A percentile compares a stretch with the other conserved stretches of the same genome.
These are phyloP conservation scores for Trematocara nigrifrons DNA, from an alignment of 2,113 vertebrate genomes.

Conservation along the genomic window DNA sequence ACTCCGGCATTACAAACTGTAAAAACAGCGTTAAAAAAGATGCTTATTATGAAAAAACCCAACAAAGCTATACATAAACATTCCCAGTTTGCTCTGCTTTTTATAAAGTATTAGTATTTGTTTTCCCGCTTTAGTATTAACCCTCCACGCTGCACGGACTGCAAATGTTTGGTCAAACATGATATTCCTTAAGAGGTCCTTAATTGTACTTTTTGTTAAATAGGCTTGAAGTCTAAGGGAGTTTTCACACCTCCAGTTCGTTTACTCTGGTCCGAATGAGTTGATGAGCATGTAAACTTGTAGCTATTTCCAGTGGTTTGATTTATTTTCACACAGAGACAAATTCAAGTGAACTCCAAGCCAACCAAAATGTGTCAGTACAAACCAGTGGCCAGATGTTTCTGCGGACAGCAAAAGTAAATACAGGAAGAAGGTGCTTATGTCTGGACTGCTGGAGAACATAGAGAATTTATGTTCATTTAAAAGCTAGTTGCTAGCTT, in stretches of 20 bases:
- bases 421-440: not conserved
- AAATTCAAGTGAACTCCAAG: not conserved
- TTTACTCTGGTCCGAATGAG: fast-evolving
- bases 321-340: not conserved
- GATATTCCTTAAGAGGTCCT: not conserved
- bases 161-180: not conserved
- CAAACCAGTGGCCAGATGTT: not conserved
- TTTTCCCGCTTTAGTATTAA: not conserved
- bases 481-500: not conserved
- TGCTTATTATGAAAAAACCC: not conserved
- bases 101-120: not conserved
- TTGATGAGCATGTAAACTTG: not conserved
- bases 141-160: not conserved
- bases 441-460: not conserved
- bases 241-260: not conserved
- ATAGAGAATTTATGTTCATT: not conserved
- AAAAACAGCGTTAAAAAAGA: not conserved
- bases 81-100: not conserved
- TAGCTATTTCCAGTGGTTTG: not conserved
- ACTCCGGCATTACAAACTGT: not conserved
- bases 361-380: not conserved
- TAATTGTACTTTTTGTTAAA: not conserved
- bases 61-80: not conserved
- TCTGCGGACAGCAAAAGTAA: not conserved
- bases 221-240: not conserved